These are phyloP conservation scores for Crotalus helleri DNA, from an alignment of 2,113 vertebrate genomes.

Conservation along the genomic window DNA sequence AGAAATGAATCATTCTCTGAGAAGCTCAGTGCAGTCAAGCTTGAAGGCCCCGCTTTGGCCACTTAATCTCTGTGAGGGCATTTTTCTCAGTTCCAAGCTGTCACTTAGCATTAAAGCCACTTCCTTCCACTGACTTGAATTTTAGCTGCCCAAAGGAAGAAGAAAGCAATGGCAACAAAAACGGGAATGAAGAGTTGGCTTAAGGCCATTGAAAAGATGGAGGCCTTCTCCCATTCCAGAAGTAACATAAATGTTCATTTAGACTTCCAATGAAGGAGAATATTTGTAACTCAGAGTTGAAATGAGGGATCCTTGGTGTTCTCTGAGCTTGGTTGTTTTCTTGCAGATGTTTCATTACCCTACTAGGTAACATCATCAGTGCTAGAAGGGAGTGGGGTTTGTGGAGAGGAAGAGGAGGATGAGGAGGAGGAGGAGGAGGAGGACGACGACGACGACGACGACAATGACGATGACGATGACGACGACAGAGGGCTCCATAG, in stretches of 20 bases:
- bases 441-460: too few species aligned
- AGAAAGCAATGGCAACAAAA: background rate
- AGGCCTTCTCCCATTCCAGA: background rate
- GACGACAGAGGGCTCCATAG: too few species aligned
- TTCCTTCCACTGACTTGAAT: background rate
- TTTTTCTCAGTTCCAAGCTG: constrained; percentile 30
- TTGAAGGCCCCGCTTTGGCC: constrained; percentile 6
- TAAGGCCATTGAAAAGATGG: background rate
- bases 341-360: too few species aligned
- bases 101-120: constrained; percentile 42
- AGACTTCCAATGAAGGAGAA: too few species aligned
- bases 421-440: too few species aligned
- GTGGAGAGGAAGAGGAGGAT: too few species aligned
- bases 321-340: too few species aligned
- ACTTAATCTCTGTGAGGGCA: constrained; percentile 24
- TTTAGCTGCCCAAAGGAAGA: background rate
- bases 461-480: too few species aligned
- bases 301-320: too few species aligned
- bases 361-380: too few species aligned
- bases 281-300: too few species aligned
- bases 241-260: background rate
- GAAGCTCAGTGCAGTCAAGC: background rate
- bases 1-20: background rate
- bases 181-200: background rate
- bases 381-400: too few species aligned